phyloP scores from a whole-genome alignment of 2,113 vertebrate genomes.

The Hepsetus odoe region DNA sequence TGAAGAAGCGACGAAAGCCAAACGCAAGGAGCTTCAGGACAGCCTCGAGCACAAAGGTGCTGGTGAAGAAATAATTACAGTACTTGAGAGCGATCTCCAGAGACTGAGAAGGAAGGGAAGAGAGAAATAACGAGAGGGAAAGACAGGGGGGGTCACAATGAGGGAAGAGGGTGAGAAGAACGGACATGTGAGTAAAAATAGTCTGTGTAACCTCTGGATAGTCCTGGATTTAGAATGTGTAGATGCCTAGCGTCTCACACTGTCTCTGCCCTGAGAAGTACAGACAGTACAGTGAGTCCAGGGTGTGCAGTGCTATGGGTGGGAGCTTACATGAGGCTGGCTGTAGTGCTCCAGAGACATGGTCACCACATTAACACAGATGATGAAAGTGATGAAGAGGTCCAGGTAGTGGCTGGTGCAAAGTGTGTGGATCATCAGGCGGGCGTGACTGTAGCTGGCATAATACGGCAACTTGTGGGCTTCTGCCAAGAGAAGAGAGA shows the following conservation, averaged over 20 bases:
- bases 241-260: no score
- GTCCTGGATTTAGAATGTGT: no score
- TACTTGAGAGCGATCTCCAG: slow-evolving; percentile 95
- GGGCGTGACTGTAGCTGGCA: slow-evolving; percentile 85
- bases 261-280: no score
- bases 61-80: slow-evolving; percentile 99
- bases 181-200: slow-evolving; percentile 7
- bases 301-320: not conserved
- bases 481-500: slow-evolving; percentile 73
- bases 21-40: slow-evolving; percentile 94
- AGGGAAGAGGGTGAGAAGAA: slow-evolving; percentile 42
- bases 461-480: slow-evolving; percentile 95
- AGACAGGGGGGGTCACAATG: slow-evolving; percentile 28
- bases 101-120: slow-evolving; percentile 75
- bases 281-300: no score
- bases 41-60: slow-evolving; percentile 94
- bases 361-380: slow-evolving; percentile 97
- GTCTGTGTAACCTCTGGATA: no score
- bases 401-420: slow-evolving; percentile 98
- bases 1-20: slow-evolving; percentile 95
- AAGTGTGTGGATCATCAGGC: slow-evolving; percentile 94
- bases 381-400: slow-evolving; percentile 98
- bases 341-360: slow-evolving; percentile 99
- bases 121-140: slow-evolving; percentile 17
- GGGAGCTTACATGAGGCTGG: slow-evolving; percentile 87